Base-by-base conservation (phyloP, 1,140 invertebrate species). In the Asbolus verrucosus region DNA sequence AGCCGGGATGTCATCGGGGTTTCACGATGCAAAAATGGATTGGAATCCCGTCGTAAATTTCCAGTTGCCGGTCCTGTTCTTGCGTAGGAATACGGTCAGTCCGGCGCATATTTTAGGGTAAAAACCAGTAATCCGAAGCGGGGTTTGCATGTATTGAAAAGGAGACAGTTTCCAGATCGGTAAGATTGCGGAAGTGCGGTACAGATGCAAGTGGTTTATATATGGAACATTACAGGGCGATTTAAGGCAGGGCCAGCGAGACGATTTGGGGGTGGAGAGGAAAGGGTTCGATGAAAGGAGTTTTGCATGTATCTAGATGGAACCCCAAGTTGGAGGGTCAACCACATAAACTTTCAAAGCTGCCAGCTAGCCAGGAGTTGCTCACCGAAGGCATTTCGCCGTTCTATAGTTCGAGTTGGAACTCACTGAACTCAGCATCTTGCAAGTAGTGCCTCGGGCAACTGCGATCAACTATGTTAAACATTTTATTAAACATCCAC, bases 281-380 rank as follows among this genome's bases (percentile, higher is more conserved):
- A 39, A n/a, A 16, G 16, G 18, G 68, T 6, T 43, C 70, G 69
- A 76, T 68, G 78, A 77, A 76, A 79, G 75, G 72, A 77, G 74
- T 78, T 78, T 79, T 76, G 72, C 76, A 77, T 79, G 78, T 78
- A 77, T 74, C 73, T 73, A 74, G 74, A 76, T 75, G 76, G 74
- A 76, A 75, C 70, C 73, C 70, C 72, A 75, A 78, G 74, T 79
- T 77, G 65, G 74, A 79, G 78, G 78, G 80, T 80, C 80, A 80
- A 80, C 80, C 80, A 73, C 80, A 81, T 76, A 81, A 81, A 81
- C 80, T 81, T 81, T 71, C 74, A 73, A 75, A 79, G 78, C 78
- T 78, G 77, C 77, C 78, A 74, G 76, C 73, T 69, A 73, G 74
- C 73, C 74, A 74, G 73, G 76, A 78, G 72, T 76, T 75, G 77